These are phyloP conservation scores for Montipora capricornis DNA, from an alignment of 64 coral and sea anemone genomes.

Conservation along the genomic window DNA sequence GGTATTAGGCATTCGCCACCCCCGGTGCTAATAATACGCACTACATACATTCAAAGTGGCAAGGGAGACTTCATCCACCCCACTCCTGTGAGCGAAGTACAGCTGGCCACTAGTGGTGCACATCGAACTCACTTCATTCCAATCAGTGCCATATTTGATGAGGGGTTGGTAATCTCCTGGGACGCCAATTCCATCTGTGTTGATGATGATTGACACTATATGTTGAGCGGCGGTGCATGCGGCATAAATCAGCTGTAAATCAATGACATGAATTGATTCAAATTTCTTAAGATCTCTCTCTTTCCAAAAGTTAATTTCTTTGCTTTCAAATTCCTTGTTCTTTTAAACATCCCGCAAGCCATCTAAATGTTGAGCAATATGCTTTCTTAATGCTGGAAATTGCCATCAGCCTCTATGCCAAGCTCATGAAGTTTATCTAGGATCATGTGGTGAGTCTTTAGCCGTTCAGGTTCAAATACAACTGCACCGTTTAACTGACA, in stretches of 20 bases:
- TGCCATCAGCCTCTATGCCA: background rate
- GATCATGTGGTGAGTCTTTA: background rate
- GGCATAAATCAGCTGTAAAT: constrained; percentile 16
- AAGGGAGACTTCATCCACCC: constrained; percentile 20
- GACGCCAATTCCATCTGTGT: constrained; percentile 30
- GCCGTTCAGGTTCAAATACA: background rate
- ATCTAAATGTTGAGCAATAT: background rate
- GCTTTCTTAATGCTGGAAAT: constrained; percentile 1
- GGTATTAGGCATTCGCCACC: constrained; percentile 2
- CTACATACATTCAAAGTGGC: background rate
- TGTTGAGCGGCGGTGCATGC: background rate
- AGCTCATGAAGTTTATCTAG: background rate
- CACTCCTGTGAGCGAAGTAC: constrained; percentile 6
- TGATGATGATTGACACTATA: constrained; percentile 17
- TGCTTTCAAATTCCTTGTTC: background rate
- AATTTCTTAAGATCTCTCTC: background rate
- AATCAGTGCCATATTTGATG: constrained; percentile 42
- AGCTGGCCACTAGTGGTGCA: constrained; percentile 11
- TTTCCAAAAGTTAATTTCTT: constrained; percentile 30
- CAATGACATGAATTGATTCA: constrained; percentile 22
- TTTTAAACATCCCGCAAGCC: background rate
- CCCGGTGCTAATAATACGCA: background rate
- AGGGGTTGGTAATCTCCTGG: constrained; percentile 17
- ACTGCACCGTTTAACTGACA: background rate
- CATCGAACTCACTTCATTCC: constrained; percentile 31